Evolutionary conservation across 2,888 invertebrate species (phyloP), one percentile per base, ranked within the genome.

Genomic region (Drosophila buzzatii): DNA sequence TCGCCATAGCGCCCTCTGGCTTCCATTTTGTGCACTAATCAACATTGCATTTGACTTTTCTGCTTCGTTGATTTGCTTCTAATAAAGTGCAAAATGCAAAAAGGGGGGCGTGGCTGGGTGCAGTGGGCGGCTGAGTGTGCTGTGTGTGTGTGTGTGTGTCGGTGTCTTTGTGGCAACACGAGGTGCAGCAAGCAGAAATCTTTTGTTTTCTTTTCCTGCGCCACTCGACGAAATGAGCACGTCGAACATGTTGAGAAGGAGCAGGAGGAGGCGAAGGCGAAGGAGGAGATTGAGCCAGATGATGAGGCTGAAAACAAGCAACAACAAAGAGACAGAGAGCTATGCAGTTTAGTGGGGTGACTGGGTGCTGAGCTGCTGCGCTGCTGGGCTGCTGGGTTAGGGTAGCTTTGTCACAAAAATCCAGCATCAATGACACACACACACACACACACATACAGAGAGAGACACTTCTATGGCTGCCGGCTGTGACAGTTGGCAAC

Each of bases 211-310:
- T 51, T 51, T 51, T 51, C 10, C 49, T 45, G 65, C 60, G 72
- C 69, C 84, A 85, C 90, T 90, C 90, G 87, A 86, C 78, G 69
- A 90, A 90, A 90, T 85, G 85, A 89, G 85, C 66, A 86, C 77
- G 76, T 65, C 65, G 68, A 68, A 78, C 62, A 42, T 52, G 44
- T 47, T 53, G 52, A 27, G 42, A 20, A 35, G 57, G 10, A 66
- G 63, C 47, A 61, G 20, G 33, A 49, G 42, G 12, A 41, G 45
- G 37, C 6, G 37, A 4, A 8, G 33, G 9, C 8, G 33, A 7
- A 16, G 39, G 14, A 39, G 37, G 8, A 35, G 35, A 10, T 2
- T 2, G 35, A 35, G 35, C 0, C 31, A 8, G 31, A 31, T 8
- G 33, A 7, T 20, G 8, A 63, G 62, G 20, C 39, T 55, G 42